Conservation (phyloP, 2,888 invertebrate species). For the Norana najaformis region DNA sequence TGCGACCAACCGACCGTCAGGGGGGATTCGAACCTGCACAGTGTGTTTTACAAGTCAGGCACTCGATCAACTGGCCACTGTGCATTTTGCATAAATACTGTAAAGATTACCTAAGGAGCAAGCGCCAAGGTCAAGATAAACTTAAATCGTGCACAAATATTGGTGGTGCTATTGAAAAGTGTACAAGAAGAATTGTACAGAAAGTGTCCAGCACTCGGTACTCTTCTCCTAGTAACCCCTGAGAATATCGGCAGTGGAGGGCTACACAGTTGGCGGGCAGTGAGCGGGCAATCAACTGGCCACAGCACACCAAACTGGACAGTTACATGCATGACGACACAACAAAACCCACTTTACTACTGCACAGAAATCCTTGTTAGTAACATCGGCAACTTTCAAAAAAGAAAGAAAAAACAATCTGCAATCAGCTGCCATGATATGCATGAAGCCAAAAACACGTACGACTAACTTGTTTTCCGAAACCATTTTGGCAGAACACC, state of each 20-base stretch:
- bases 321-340: not conserved
- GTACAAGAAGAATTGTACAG: not conserved
- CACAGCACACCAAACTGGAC: not conserved
- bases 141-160: not conserved
- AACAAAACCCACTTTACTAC: not conserved
- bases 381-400: not conserved
- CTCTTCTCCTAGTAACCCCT: not conserved
- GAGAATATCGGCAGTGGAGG: not conserved
- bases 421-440: constrained; percentile 6
- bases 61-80: no score
- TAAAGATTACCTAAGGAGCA: not conserved
- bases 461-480: not conserved
- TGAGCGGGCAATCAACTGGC: not conserved
- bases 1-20: not conserved
- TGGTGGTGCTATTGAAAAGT: not conserved
- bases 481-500: no score
- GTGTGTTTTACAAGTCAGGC: not conserved
- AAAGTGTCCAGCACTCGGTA: constrained; percentile 5
- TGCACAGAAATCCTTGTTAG: not conserved
- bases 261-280: not conserved
- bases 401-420: not conserved
- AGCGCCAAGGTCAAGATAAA: not conserved
- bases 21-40: not conserved
- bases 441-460: not conserved
- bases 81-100: not conserved